Conservation (phyloP, 2,888 invertebrate species). For the Campoplex capitator region DNA sequence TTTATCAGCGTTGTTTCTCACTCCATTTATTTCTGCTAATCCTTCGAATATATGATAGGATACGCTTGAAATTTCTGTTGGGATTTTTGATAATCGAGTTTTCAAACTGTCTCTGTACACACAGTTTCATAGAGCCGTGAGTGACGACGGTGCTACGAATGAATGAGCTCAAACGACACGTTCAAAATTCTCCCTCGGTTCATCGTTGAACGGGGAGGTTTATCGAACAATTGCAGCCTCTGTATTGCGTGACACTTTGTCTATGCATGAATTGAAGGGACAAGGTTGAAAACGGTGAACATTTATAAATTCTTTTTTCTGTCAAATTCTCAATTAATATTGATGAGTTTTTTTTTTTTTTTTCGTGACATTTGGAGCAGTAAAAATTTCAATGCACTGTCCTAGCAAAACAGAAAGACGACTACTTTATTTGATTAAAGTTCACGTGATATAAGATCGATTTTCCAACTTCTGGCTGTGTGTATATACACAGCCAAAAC, state of each 20-base stretch:
- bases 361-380: neutral
- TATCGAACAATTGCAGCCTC: constrained; percentile 51
- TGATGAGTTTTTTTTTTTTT: neutral
- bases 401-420: neutral
- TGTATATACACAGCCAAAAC: no score
- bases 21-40: constrained; percentile 36
- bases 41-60: constrained; percentile 6
- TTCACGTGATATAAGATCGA: neutral
- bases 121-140: constrained; percentile 15
- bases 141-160: constrained; percentile 39
- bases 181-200: constrained; percentile 46
- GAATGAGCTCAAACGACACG: constrained; percentile 55
- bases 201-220: constrained; percentile 31
- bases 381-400: neutral
- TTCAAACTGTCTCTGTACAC: constrained; percentile 17
- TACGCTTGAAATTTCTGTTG: constrained; percentile 19
- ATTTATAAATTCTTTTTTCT: neutral
- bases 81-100: constrained; percentile 60
- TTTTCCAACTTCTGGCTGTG: neutral
- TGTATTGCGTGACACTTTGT: constrained; percentile 13
- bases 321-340: neutral
- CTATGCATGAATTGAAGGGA: neutral
- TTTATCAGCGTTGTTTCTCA: constrained; percentile 38
- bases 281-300: neutral
- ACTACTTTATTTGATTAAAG: neutral